These are phyloP conservation scores for Platynereis dumerilii DNA, from an alignment of 2,888 invertebrate genomes.

Conservation along the genomic window DNA sequence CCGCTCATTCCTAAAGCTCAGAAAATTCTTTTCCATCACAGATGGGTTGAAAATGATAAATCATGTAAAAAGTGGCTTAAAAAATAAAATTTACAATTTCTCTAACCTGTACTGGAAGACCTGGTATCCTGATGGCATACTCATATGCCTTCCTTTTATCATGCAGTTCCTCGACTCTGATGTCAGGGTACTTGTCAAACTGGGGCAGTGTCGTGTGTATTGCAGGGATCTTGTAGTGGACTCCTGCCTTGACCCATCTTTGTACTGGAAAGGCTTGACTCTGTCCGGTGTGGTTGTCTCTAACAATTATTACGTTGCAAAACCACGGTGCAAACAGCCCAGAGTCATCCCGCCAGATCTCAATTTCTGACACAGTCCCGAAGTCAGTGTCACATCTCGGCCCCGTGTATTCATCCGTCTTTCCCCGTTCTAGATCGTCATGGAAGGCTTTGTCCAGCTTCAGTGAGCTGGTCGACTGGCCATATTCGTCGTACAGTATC, in stretches of 20 bases:
- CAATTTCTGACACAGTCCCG: conserved; percentile 47
- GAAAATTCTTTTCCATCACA: too few relatives aligned
- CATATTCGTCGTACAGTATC: conserved; percentile 58
- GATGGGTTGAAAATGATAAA: too few relatives aligned
- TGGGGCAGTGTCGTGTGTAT: conserved; percentile 63
- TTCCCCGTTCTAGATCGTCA: conserved; percentile 59
- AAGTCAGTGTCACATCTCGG: conserved; percentile 36
- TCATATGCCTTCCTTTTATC: conserved; percentile 48
- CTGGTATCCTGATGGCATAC: conserved; percentile 37
- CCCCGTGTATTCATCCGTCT: conserved; percentile 52
- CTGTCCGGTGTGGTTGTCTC: conserved; percentile 44
- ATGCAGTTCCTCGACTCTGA: conserved; percentile 57
- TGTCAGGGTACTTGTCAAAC: conserved; percentile 56
- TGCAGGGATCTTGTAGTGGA: conserved; percentile 57
- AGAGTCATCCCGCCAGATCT: conserved; percentile 61
- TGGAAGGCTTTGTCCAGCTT: conserved; percentile 57
- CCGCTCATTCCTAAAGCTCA: too few relatives aligned
- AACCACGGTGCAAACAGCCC: conserved; percentile 58
- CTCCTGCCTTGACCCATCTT: conserved; percentile 62
- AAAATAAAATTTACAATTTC: too few relatives aligned
- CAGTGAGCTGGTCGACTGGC: conserved; percentile 49
- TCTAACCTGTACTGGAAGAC: conserved; percentile 40
- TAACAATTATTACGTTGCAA: conserved; percentile 51
- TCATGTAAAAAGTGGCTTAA: too few relatives aligned
- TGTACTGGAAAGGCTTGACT: conserved; percentile 60